phyloP scores from a whole-genome alignment of 2,797 vertebrate genomes.

The Sebastiscus tertius region DNA sequence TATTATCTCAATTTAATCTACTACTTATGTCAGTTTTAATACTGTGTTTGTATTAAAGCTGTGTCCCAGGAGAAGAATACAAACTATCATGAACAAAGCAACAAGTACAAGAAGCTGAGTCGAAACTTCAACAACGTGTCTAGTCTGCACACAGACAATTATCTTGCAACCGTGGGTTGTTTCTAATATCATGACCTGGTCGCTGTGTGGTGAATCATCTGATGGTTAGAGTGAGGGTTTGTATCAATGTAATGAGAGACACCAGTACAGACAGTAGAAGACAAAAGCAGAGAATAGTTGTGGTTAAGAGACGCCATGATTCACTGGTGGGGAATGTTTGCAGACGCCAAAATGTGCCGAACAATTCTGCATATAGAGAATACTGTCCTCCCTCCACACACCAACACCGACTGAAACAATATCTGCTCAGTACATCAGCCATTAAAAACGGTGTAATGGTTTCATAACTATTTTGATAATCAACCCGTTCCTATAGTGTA shows the following conservation, averaged over 20 bases:
- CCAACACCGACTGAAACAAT: neutral
- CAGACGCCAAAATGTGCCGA: neutral
- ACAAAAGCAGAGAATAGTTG: neutral
- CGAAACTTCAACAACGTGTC: neutral
- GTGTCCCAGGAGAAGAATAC: neutral
- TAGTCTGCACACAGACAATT: neutral
- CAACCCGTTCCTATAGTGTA: neutral
- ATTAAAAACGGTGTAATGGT: neutral
- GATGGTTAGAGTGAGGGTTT: neutral
- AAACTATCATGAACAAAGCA: neutral
- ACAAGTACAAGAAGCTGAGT: neutral
- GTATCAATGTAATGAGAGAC: neutral
- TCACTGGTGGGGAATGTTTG: slow-evolving; percentile 18
- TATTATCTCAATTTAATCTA: too few relatives aligned
- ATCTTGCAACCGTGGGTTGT: neutral
- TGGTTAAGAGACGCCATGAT: neutral
- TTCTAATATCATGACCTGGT: too few relatives aligned
- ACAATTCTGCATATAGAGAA: neutral
- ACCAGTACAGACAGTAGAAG: neutral
- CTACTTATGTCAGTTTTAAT: neutral
- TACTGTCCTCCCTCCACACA: neutral
- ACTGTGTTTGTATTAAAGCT: neutral
- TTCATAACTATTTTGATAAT: neutral
- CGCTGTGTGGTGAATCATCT: neutral
- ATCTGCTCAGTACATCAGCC: neutral